A percentile compares a stretch with the other conserved stretches of the same genome.
These are phyloP conservation scores for Standfussiana lucernea DNA, from an alignment of 2,888 invertebrate species.

Conservation along the genomic window DNA sequence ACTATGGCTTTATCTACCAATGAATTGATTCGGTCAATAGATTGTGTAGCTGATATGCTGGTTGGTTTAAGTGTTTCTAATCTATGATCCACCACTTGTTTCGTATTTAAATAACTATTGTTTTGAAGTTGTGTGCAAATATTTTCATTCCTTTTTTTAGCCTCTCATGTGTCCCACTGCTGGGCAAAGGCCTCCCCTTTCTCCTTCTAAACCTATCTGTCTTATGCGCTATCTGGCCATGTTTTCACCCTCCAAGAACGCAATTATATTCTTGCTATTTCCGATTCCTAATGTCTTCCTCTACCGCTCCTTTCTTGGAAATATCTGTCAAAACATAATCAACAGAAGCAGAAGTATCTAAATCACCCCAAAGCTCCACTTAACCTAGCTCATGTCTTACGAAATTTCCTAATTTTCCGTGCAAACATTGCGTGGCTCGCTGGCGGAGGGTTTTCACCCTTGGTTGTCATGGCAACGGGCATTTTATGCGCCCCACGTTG, in stretches of 20 bases:
- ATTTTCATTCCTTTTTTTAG: no score
- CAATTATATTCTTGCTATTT: slow-evolving; percentile 14
- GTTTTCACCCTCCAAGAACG: not conserved
- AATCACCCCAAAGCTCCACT: slow-evolving; percentile 44
- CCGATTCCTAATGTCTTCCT: not conserved
- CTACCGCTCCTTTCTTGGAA: not conserved
- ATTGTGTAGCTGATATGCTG: slow-evolving; percentile 28
- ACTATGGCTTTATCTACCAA: slow-evolving; percentile 29
- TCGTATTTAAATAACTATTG: slow-evolving; percentile 9
- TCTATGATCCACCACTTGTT: slow-evolving; percentile 21
- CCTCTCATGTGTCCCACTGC: no score
- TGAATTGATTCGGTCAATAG: slow-evolving; percentile 31
- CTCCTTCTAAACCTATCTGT: no score
- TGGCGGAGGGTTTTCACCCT: slow-evolving; percentile 85
- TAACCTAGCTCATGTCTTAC: slow-evolving; percentile 60
- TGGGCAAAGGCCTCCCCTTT: no score
- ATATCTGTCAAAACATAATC: slow-evolving; percentile 28
- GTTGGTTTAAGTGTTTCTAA: slow-evolving; percentile 26
- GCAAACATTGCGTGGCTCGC: slow-evolving; percentile 68
- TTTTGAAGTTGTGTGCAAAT: not conserved
- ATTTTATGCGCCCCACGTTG: slow-evolving; percentile 86
- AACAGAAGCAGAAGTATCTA: slow-evolving; percentile 42
- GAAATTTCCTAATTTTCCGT: slow-evolving; percentile 72
- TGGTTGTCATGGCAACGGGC: slow-evolving; percentile 84
- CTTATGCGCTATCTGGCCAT: no score